Conservation (phyloP, 2,888 invertebrate genomes). For the Petrolisthes cinctipes region DNA sequence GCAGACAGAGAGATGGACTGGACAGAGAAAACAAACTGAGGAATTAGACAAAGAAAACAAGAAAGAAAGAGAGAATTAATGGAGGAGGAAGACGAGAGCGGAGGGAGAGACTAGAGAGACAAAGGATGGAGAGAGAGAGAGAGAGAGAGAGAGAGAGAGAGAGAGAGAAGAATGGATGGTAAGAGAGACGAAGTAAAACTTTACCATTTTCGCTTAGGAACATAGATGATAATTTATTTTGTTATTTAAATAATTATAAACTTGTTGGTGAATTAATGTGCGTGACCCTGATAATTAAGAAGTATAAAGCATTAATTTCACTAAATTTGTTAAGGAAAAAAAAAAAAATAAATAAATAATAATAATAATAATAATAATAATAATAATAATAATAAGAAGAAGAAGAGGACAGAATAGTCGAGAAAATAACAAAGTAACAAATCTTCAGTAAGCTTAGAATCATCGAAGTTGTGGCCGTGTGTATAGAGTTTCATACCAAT, state of each 20-base stretch:
- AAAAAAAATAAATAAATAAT: no score
- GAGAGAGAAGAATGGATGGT: neutral
- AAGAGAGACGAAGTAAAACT: no score
- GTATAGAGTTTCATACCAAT: no score
- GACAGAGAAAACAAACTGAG: neutral
- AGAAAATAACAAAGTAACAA: neutral
- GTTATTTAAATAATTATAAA: no score
- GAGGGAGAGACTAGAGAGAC: neutral
- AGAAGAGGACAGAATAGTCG: neutral
- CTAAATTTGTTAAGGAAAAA: no score
- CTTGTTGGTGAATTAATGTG: no score
- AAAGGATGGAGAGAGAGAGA: neutral
- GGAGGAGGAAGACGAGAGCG: neutral
- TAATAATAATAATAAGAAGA: neutral
- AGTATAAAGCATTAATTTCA: no score
- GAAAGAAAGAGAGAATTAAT: neutral
- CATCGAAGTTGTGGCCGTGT: neutral
- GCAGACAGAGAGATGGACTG: neutral
- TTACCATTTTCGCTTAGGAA: no score
- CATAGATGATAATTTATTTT: no score
- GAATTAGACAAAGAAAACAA: neutral
- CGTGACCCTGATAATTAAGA: no score
- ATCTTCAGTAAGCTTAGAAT: neutral
- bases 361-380: neutral
- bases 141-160: neutral